phyloP scores from a whole-genome alignment of 2,888 invertebrate genomes.

The Cerceris rybyensis region DNA sequence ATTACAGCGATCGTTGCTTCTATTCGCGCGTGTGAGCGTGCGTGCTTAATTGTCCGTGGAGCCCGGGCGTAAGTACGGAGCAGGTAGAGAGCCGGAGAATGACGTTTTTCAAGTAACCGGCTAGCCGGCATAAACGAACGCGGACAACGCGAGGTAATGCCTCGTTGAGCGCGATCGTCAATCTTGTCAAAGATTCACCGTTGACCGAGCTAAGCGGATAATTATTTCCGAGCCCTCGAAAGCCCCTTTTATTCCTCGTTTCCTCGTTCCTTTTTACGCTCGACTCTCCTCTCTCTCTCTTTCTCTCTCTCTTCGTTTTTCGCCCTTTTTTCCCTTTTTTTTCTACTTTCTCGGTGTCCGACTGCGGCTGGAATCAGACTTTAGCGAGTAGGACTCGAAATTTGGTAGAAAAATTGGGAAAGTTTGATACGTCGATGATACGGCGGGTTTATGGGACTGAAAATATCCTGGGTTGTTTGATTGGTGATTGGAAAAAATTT shows the following conservation, averaged over 20 bases:
- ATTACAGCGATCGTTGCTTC: constrained; percentile 2
- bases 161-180: constrained; percentile 23
- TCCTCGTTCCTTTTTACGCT: neutral
- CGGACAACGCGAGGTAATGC: neutral
- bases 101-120: constrained; percentile 14
- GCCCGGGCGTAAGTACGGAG: constrained; percentile 8
- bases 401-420: too few relatives aligned
- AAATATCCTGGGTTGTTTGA: too few relatives aligned
- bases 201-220: constrained; percentile 48
- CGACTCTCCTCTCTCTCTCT: too few relatives aligned
- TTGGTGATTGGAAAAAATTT: too few relatives aligned
- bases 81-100: constrained; percentile 33
- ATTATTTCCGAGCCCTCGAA: constrained; percentile 30
- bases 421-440: too few relatives aligned
- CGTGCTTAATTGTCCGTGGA: constrained; percentile 40
- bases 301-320: too few relatives aligned
- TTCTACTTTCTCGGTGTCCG: too few relatives aligned
- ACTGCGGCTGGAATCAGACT: too few relatives aligned
- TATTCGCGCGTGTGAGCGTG: constrained; percentile 12
- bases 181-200: constrained; percentile 33
- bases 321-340: too few relatives aligned
- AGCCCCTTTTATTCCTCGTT: constrained; percentile 1
- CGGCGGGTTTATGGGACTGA: too few relatives aligned
- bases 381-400: too few relatives aligned
- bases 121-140: constrained; percentile 6